phyloP scores from a whole-genome alignment of 2,797 vertebrate genomes.

The Myripristis jacobus region DNA sequence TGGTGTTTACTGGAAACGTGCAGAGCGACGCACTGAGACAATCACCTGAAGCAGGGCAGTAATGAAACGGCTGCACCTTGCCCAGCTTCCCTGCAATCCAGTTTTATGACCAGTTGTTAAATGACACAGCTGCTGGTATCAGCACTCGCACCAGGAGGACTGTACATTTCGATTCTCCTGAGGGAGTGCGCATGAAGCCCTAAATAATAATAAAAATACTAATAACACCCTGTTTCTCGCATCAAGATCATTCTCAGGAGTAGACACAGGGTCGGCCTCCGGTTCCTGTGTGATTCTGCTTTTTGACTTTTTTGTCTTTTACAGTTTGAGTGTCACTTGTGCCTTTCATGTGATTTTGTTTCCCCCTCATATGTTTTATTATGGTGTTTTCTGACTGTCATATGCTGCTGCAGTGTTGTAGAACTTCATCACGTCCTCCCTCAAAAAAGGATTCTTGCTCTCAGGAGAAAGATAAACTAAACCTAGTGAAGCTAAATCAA shows the following conservation, averaged over 20 bases:
- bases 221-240: neutral
- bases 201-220: too few relatives aligned
- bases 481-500: neutral
- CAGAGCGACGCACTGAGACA: too few relatives aligned
- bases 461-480: too few relatives aligned
- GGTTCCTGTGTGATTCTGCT: too few relatives aligned
- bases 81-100: slow-evolving; percentile 3
- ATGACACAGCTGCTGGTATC: neutral
- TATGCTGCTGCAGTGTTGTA: neutral
- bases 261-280: too few relatives aligned
- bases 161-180: slow-evolving; percentile 25
- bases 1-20: neutral
- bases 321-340: neutral
- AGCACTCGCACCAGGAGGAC: neutral
- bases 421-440: neutral
- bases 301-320: too few relatives aligned
- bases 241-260: neutral
- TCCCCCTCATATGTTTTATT: too few relatives aligned
- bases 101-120: slow-evolving; percentile 62
- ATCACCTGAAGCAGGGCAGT: too few relatives aligned
- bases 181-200: neutral
- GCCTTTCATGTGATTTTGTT: slow-evolving; percentile 2
- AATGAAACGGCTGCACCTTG: neutral
- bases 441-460: neutral
- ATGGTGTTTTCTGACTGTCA: neutral